Evolutionary conservation across 2,113 vertebrate genomes (phyloP).

Genomic region (Sprattus sprattus): DNA sequence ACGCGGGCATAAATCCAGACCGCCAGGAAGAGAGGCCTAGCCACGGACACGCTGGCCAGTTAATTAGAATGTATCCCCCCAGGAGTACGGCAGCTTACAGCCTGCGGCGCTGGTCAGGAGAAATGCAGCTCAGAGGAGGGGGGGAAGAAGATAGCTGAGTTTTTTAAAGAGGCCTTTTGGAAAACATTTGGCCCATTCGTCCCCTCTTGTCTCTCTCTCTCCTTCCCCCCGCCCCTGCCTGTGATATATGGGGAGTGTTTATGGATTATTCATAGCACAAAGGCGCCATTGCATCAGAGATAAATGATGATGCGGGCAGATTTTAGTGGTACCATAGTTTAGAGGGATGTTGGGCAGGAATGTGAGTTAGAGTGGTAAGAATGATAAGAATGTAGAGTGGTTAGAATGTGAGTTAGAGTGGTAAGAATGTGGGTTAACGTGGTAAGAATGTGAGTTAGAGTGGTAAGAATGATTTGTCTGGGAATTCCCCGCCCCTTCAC

Average conservation of each 20-base stretch:
- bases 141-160: conserved; percentile 47
- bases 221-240: not conserved
- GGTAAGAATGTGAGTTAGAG: too few relatives aligned
- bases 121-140: conserved; percentile 44
- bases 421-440: too few relatives aligned
- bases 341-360: not conserved
- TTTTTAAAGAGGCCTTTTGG: conserved; percentile 45
- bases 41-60: conserved; percentile 54
- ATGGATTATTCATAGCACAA: conserved; percentile 41
- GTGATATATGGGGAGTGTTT: conserved; percentile 35
- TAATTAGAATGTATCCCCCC: conserved; percentile 63
- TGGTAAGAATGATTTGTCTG: too few relatives aligned
- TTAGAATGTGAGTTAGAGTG: not conserved
- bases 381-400: not conserved
- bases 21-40: conserved; percentile 58
- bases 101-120: conserved; percentile 37
- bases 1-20: conserved; percentile 41
- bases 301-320: conserved; percentile 31
- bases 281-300: conserved; percentile 20
- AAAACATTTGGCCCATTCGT: conserved; percentile 46
- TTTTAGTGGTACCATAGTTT: conserved; percentile 5
- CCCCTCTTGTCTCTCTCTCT: not conserved
- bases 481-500: too few relatives aligned
- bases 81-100: conserved; percentile 55
- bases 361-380: not conserved